phyloP scores from a whole-genome alignment of 1,140 invertebrate species.

The Hyposmocoma kahamanoa region DNA sequence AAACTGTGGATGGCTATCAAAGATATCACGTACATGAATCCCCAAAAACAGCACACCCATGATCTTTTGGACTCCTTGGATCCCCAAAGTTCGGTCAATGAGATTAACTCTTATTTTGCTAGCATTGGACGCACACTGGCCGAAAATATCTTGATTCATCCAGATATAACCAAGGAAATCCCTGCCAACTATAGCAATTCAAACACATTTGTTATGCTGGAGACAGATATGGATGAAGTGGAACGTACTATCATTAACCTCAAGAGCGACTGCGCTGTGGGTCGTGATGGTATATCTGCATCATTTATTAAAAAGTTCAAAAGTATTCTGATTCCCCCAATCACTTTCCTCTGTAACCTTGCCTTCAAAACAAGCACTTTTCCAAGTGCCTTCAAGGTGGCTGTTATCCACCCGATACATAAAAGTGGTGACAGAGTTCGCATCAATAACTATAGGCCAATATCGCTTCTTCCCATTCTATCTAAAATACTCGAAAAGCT shows the following conservation, averaged over 20 bases:
- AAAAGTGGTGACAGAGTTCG: not conserved
- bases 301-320: no score
- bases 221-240: no score
- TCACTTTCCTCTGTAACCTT: no score
- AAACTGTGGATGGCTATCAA: not conserved
- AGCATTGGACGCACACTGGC: no score
- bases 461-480: not conserved
- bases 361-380: not conserved
- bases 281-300: no score
- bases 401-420: conserved; percentile 7
- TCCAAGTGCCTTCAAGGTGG: not conserved
- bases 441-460: not conserved
- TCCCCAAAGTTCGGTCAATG: not conserved
- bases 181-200: not conserved
- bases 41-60: not conserved
- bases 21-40: not conserved
- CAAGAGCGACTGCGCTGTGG: no score
- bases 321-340: no score
- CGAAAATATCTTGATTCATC: no score
- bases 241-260: no score
- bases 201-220: not conserved
- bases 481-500: conserved; percentile 6
- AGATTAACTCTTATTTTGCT: not conserved
- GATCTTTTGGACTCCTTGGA: not conserved
- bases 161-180: no score